phyloP scores from a whole-genome alignment of 2,113 vertebrate species.

The Patagioenas fasciata region DNA sequence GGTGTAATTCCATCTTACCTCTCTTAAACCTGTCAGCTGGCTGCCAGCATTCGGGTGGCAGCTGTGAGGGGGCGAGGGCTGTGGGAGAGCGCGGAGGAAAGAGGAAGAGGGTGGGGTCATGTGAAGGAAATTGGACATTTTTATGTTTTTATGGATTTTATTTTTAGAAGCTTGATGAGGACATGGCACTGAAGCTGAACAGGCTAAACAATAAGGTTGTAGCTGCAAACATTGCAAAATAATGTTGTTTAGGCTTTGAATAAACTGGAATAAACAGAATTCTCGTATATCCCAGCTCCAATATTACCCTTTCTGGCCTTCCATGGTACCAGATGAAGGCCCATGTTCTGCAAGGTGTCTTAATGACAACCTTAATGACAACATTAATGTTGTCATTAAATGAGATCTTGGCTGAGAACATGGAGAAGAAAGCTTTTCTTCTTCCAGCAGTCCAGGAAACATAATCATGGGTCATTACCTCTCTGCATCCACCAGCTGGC shows the following conservation, averaged over 20 bases:
- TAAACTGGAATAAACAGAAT: background rate
- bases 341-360: rapidly evolving
- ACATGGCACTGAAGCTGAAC: background rate
- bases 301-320: background rate
- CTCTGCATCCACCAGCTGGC: background rate
- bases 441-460: background rate
- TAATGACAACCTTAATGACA: background rate
- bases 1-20: background rate
- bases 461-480: background rate
- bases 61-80: background rate
- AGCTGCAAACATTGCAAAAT: background rate
- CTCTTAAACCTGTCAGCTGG: background rate
- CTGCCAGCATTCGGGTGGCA: background rate
- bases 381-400: background rate
- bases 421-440: background rate
- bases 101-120: background rate
- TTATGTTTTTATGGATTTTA: constrained; percentile 1
- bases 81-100: background rate
- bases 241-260: background rate
- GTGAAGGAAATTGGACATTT: background rate
- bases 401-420: background rate
- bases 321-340: background rate
- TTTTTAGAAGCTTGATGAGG: constrained; percentile 33
- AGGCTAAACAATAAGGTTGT: background rate
- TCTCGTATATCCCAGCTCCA: background rate